Conservation (phyloP, 2,888 invertebrate species). For the Caenorhabditis plicata region DNA sequence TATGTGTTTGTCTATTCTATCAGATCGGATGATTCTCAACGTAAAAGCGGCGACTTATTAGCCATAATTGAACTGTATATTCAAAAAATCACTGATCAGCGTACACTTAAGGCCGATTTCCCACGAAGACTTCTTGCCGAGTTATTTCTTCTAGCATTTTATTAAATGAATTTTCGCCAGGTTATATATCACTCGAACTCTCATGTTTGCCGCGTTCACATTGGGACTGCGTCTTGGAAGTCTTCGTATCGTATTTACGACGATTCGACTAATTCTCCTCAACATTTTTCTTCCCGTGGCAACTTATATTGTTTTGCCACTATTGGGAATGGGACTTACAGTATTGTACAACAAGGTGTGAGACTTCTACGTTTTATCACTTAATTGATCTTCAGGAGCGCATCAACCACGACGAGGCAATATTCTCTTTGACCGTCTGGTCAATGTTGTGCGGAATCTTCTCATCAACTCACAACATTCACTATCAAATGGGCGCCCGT, state of each 20-base stretch:
- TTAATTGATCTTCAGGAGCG: conserved; percentile 16
- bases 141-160: background rate
- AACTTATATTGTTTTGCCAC: conserved; percentile 27
- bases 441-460: conserved; percentile 35
- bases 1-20: too few relatives aligned
- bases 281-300: conserved; percentile 10
- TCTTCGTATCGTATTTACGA: conserved; percentile 5
- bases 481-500: conserved; percentile 22
- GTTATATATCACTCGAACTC: conserved; percentile 23
- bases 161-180: conserved; percentile 4
- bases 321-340: conserved; percentile 17
- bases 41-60: too few relatives aligned
- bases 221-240: conserved; percentile 25
- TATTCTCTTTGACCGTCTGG: conserved; percentile 27
- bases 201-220: conserved; percentile 29
- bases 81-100: conserved; percentile 13
- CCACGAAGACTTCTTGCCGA: conserved; percentile 11
- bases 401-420: conserved; percentile 22
- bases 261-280: conserved; percentile 13
- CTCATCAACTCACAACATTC: conserved; percentile 25
- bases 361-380: background rate
- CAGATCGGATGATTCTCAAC: too few relatives aligned
- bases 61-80: too few relatives aligned
- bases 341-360: background rate
- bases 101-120: conserved; percentile 31